Evolutionary conservation across 2,888 invertebrate genomes (phyloP).

Genomic region (Cistogaster globosa): DNA sequence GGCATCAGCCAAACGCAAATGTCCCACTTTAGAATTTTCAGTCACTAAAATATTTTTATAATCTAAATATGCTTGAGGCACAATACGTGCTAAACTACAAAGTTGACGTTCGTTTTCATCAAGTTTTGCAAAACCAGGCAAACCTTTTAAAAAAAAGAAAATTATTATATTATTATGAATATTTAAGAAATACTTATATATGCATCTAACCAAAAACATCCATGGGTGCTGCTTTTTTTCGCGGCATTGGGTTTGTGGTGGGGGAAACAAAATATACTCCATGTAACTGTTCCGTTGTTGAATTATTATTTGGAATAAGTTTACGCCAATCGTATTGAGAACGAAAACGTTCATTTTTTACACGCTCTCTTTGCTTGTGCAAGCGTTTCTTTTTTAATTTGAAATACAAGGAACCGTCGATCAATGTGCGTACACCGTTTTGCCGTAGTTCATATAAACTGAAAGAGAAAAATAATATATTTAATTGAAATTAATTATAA

Average conservation of each 20-base stretch:
- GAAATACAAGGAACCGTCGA: conserved; percentile 86
- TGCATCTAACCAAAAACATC: conserved; percentile 78
- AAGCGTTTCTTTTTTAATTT: conserved; percentile 85
- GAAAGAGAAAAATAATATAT: conserved; percentile 19
- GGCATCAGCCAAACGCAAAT: conserved; percentile 91
- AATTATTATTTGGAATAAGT: conserved; percentile 76
- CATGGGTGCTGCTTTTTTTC: conserved; percentile 81
- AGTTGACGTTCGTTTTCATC: conserved; percentile 88
- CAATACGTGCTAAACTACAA: conserved; percentile 89
- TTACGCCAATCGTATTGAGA: conserved; percentile 75
- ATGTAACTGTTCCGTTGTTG: conserved; percentile 7
- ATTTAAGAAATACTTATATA: too few species aligned
- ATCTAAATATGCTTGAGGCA: conserved; percentile 91
- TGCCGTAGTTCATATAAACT: conserved; percentile 87
- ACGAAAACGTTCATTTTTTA: conserved; percentile 77
- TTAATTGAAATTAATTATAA: neutral
- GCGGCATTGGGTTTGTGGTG: conserved; percentile 69
- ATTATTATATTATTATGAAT: neutral
- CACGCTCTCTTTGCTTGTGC: conserved; percentile 76
- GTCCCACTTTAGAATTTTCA: conserved; percentile 90
- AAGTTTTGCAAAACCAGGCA: conserved; percentile 91
- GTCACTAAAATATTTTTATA: conserved; percentile 89
- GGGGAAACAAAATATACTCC: conserved; percentile 50
- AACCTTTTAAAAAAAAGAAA: conserved; percentile 83
- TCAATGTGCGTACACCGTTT: conserved; percentile 88